Percentiles rank a stretch among this genome's conserved stretches.
Evolutionary conservation across 2,888 invertebrate species (phyloP).

Genomic region (Drosophila siamana): DNA sequence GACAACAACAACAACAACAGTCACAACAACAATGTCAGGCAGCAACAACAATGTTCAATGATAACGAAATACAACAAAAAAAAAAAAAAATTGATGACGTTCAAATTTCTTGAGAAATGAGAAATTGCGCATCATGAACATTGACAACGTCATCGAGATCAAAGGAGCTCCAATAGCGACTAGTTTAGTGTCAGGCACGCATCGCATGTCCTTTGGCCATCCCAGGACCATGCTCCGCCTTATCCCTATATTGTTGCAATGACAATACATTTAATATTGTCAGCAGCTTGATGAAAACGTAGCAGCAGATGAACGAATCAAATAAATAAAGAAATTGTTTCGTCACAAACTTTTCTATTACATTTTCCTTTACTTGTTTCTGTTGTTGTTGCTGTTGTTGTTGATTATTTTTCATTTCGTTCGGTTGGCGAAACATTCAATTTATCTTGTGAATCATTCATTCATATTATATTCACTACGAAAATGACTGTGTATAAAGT

Average conservation of each 20-base stretch:
- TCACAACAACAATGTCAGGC: conserved; percentile 4
- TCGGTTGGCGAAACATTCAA: conserved; percentile 46
- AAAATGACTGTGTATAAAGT: conserved; percentile 28
- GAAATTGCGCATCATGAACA: conserved; percentile 71
- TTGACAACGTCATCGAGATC: conserved; percentile 72
- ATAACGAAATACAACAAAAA: conserved; percentile 51
- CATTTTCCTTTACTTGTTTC: conserved; percentile 10
- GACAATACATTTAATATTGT: conserved; percentile 73
- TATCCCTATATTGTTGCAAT: conserved; percentile 50
- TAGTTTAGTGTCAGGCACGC: conserved; percentile 57
- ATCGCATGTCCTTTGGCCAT: conserved; percentile 4
- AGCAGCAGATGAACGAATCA: conserved; percentile 22
- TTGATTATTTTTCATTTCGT: conserved; percentile 54
- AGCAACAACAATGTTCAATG: conserved; percentile 26
- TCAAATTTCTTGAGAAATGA: conserved; percentile 71
- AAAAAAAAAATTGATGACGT: conserved; percentile 69
- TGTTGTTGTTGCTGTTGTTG: conserved; percentile 22
- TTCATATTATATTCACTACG: conserved; percentile 28
- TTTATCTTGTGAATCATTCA: conserved; percentile 63
- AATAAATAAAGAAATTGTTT: conserved; percentile 52
- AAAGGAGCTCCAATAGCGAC: conserved; percentile 60
- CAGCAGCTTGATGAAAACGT: conserved; percentile 29
- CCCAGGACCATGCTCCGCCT: not conserved
- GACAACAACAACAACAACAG: conserved; percentile 20
- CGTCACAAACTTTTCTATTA: conserved; percentile 40